Conservation (phyloP, 2,797 vertebrate species). For the Enteromius afrohamiltoni region DNA sequence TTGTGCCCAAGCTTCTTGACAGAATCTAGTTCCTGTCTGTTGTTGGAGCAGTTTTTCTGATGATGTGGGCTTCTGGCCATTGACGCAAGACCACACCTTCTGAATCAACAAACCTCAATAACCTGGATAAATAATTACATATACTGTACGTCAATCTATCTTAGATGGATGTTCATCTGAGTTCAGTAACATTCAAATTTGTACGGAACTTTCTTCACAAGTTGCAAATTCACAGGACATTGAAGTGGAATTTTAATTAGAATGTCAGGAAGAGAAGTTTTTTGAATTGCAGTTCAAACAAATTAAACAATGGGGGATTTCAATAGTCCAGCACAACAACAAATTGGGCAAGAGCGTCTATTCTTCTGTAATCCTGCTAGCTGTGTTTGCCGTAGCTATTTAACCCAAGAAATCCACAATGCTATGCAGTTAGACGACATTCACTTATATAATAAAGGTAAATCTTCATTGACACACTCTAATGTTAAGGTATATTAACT, state of each 20-base stretch:
- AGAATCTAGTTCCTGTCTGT: constrained; percentile 33
- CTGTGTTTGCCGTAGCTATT: neutral
- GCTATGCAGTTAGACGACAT: neutral
- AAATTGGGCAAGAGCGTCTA: neutral
- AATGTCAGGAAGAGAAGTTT: neutral
- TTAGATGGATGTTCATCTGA: neutral
- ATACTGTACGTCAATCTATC: neutral
- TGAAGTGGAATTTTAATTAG: neutral
- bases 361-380: neutral
- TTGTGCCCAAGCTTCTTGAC: constrained; percentile 3
- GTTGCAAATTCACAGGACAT: neutral
- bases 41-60: neutral
- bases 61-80: neutral
- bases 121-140: neutral
- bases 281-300: neutral
- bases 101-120: constrained; percentile 26
- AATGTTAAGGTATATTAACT: neutral
- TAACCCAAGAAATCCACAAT: neutral
- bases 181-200: neutral
- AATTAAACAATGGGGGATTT: neutral
- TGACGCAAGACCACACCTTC: constrained; percentile 30
- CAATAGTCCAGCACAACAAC: neutral
- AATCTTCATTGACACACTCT: neutral
- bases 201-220: neutral
- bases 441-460: neutral